Evolutionary conservation across 2,888 invertebrate genomes (phyloP).

Genomic region (Yponomeuta plumbellus): DNA sequence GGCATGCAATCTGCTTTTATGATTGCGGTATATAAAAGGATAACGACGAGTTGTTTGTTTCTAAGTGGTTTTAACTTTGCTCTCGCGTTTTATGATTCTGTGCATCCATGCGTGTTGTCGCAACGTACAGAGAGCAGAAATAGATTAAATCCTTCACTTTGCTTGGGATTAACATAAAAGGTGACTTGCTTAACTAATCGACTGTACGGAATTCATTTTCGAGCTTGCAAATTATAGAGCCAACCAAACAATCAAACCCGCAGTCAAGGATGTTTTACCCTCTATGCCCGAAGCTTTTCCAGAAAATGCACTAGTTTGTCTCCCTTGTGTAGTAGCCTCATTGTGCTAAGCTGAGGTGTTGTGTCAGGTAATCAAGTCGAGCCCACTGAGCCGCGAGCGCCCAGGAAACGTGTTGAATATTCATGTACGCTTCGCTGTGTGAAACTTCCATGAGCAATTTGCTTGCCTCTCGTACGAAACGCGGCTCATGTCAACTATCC

Average conservation of each 20-base stretch:
- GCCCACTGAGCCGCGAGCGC: conserved; percentile 29
- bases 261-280: too few relatives aligned
- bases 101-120: neutral
- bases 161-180: too few relatives aligned
- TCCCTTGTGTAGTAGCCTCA: neutral
- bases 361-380: conserved; percentile 37
- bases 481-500: neutral
- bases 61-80: neutral
- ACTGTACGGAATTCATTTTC: too few relatives aligned
- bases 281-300: neutral
- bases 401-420: conserved; percentile 35
- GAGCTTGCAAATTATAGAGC: too few relatives aligned
- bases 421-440: conserved; percentile 21
- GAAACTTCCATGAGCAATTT: conserved; percentile 7
- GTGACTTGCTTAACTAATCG: too few relatives aligned
- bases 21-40: conserved; percentile 19
- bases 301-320: neutral
- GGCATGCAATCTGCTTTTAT: neutral
- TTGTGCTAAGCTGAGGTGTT: conserved; percentile 26
- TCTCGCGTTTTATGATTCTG: neutral
- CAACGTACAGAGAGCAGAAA: too few relatives aligned
- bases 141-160: too few relatives aligned
- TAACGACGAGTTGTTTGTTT: neutral
- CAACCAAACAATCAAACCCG: too few relatives aligned
- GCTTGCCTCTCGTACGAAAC: neutral